Base-by-base conservation (phyloP, 2,113 vertebrate genomes). In the Ascaphus truei region DNA sequence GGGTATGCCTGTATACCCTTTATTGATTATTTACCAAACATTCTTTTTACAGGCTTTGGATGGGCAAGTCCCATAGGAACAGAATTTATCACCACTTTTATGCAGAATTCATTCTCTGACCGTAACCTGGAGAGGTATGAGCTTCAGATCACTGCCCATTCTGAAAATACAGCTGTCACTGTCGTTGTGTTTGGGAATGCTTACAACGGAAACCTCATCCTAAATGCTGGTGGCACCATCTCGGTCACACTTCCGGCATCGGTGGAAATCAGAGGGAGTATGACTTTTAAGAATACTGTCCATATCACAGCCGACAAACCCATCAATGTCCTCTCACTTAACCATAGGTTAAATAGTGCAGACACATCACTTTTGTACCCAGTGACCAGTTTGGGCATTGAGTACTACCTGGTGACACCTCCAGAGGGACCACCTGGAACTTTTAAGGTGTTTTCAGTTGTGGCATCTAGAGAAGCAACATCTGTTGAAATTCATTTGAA, bases 351-450 rank as follows among this genome's bases (percentile, higher is more conserved):
- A 1, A 27, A 36, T 39, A 81, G 89, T 0, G 79, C 74, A 0
- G 91, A 91, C 50, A 81, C 79, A 20, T 77, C 85, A 0, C 33
- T 88, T 68, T 59, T 91, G 37, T 80, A 84, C 74, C 90, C 91
- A 1, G 52, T 72, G 45, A 41, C 25, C 0, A 2, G 77, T 4
- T 84, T 92, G 81, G 90, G 90, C 16, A 82, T 72, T 0, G 82
- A 90, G 45, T 92, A 90, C 63, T 88, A 86, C 16, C 74, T 90
- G 62, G 45, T 92, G 68, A 92, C 89, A 1, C 85, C 89, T 2
- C 0, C 10, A 0, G 30, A 18, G 9, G 1, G 31, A 0, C 72
- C 80, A 0, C 0, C 1, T 5, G 30, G 10, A 3, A 13, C 76
- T 1, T 34, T 51, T 16, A 87, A 86, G 71, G 89, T 91, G 72